Base-by-base conservation (phyloP, 2,888 invertebrate genomes). In the Alcis repandata region DNA sequence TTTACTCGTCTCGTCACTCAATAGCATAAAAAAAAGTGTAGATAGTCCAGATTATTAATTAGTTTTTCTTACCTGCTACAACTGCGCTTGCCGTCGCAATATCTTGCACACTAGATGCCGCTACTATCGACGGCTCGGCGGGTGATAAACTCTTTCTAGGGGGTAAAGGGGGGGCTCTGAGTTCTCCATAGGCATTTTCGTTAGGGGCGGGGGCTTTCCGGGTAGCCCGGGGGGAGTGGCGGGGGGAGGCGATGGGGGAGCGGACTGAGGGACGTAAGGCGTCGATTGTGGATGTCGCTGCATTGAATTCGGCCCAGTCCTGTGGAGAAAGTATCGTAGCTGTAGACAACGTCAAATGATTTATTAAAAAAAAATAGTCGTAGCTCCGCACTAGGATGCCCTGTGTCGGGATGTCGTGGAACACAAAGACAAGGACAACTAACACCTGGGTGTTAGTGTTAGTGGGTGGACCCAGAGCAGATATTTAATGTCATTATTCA, bases 261-360 rank as follows among this genome's bases (percentile, higher is more conserved):
- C 95, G 92, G 0, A 84, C 88, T 0, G 85, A 83, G 0, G 92
- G 92, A 0, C 92, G 86, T 0, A 95, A 85, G 2, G 94, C 95
- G 72, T 94, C 95, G 66, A 95, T 93, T 0, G 94, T 94, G 2
- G 95, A 95, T 1, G 95, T 95, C 0, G 95, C 95, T 13, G 95
- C 95, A 86, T 95, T 95, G 88, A 95, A 95, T 67, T 94, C 95
- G 13, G 91, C 90, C 88, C 95, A 95, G 70, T 95, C 95, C 95
- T 95, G 80, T 2, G 9, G 11, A 62, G 15, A 27, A 27, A 3
- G n/a, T n/a, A n/a, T n/a, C n/a, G n/a, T n/a, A n/a, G n/a, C n/a
- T n/a, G n/a, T n/a, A n/a, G n/a, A n/a, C n/a, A n/a, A n/a, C n/a
- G n/a, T 9, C 11, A 17, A 10, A 19, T 17, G 22, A 20, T 7